phyloP scores from a whole-genome alignment of 2,797 vertebrate genomes.

The Pipistrellus nathusii region DNA sequence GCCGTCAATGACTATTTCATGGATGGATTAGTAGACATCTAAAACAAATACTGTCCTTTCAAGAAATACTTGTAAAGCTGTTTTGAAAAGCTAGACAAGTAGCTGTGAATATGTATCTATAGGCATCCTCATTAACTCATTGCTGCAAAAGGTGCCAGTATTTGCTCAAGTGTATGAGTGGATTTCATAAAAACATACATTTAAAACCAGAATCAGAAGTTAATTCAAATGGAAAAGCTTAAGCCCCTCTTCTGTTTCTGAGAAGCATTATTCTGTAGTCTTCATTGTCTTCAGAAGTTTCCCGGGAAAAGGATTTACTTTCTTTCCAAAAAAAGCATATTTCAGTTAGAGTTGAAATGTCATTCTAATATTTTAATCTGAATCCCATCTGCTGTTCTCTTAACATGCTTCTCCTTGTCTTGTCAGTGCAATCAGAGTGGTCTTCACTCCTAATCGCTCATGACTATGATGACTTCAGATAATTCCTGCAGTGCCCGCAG shows the following conservation, averaged over 20 bases:
- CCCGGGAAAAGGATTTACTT: not conserved
- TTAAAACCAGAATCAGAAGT: constrained; percentile 35
- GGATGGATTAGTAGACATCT: not conserved
- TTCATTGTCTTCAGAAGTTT: constrained; percentile 61
- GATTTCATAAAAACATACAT: not conserved
- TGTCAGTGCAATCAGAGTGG: constrained; percentile 53
- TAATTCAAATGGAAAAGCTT: constrained; percentile 8
- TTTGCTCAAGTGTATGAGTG: not conserved
- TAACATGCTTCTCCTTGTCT: constrained; percentile 68
- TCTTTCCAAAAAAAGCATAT: constrained; percentile 54
- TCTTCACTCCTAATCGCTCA: constrained; percentile 54
- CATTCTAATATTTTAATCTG: constrained; percentile 72
- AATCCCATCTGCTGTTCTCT: constrained; percentile 65
- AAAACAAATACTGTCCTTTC: constrained; percentile 9
- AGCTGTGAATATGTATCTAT: not conserved
- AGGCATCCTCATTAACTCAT: constrained; percentile 5
- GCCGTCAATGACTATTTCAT: constrained; percentile 40
- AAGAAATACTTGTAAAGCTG: not conserved
- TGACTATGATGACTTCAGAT: constrained; percentile 2
- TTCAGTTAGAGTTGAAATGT: constrained; percentile 73
- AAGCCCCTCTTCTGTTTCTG: not conserved
- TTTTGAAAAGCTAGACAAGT: not conserved
- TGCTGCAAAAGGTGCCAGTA: not conserved
- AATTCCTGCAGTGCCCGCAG: constrained; percentile 34
- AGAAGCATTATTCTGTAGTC: not conserved